phyloP scores from a whole-genome alignment of 2,888 invertebrate species.

The Dascillus cervinus region DNA sequence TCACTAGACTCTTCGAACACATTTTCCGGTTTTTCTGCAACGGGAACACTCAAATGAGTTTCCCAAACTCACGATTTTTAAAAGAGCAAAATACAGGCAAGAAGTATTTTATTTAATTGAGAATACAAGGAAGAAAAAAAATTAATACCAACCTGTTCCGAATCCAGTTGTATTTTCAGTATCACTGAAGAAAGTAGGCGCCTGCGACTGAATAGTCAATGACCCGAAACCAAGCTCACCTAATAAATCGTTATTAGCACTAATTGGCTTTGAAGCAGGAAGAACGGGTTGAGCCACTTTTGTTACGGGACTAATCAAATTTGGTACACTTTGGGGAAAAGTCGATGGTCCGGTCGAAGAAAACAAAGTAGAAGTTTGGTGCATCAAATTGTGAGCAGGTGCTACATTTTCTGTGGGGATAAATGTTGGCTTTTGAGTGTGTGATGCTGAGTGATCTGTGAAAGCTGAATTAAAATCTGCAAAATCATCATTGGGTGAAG shows the following conservation, averaged over 20 bases:
- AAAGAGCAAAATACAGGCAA: slow-evolving; percentile 1
- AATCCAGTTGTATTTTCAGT: too few species aligned
- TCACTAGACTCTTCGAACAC: too few species aligned
- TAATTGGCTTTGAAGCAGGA: slow-evolving; percentile 3
- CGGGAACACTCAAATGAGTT: slow-evolving; percentile 41
- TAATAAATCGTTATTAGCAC: slow-evolving; percentile 28
- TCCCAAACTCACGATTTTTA: slow-evolving; percentile 24
- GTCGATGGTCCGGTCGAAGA: slow-evolving; percentile 4
- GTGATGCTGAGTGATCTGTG: slow-evolving; percentile 17
- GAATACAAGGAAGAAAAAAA: slow-evolving; percentile 8
- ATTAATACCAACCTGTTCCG: slow-evolving; percentile 20
- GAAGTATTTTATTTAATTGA: slow-evolving; percentile 4
- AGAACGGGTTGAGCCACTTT: slow-evolving; percentile 4
- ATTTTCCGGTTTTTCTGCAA: slow-evolving; percentile 24
- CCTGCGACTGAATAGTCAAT: slow-evolving; percentile 21
- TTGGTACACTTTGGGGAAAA: slow-evolving; percentile 3
- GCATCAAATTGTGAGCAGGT: slow-evolving; percentile 3
- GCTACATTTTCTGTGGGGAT: background rate
- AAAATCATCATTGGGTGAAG: slow-evolving; percentile 54
- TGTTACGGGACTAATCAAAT: slow-evolving; percentile 6
- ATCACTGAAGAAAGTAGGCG: too few species aligned
- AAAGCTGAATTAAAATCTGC: slow-evolving; percentile 78
- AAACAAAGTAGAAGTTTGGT: slow-evolving; percentile 4
- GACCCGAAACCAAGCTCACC: slow-evolving; percentile 32
- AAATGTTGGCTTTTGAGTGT: slow-evolving; percentile 1